Conservation (phyloP, 2,113 vertebrate genomes). For the cat (Felis catus) region F.catus_Fca126_mat1.0 CM031416.1:135390501-135391000, state of each 20-base stretch:
- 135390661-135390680: neutral
- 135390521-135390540: neutral
- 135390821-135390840: constrained; percentile 39
- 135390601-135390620: neutral
- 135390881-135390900: neutral
- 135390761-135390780: constrained; percentile 75
- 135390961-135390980: neutral
- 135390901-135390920: neutral
- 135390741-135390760: constrained; percentile 77
- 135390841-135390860: neutral
- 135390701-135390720: constrained; percentile 39
- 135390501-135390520: neutral
- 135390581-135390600: neutral
- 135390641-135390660: neutral
- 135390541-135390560: constrained; percentile 16
- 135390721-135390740: constrained; percentile 73
- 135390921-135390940: constrained; percentile 30
- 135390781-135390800: constrained; percentile 53
- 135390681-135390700: neutral
- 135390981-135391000: neutral
- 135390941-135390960: neutral
- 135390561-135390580: constrained; percentile 1
- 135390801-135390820: constrained; percentile 73
- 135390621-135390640: constrained; percentile 69
- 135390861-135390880: neutral